Percentiles rank a stretch among this genome's conserved stretches.
phyloP scores from a whole-genome alignment of 2,888 invertebrate genomes.

The Cataglyphis livida region DNA sequence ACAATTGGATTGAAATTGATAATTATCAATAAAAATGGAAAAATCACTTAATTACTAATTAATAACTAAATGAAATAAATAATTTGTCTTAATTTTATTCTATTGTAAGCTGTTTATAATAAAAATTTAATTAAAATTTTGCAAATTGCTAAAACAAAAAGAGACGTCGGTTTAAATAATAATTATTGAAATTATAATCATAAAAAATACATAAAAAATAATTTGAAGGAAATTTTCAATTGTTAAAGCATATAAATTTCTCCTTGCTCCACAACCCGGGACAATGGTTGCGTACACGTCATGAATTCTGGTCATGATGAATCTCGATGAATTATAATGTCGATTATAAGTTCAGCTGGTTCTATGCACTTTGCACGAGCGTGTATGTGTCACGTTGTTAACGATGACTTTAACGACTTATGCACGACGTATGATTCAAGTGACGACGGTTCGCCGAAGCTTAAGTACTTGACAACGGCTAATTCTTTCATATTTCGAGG shows the following conservation, averaged over 20 bases:
- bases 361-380: constrained; percentile 10
- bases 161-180: not conserved
- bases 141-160: not conserved
- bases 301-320: not conserved
- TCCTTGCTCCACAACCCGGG: not conserved
- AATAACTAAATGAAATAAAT: not conserved
- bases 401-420: constrained; percentile 51
- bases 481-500: constrained; percentile 60
- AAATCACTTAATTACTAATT: not conserved
- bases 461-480: constrained; percentile 59
- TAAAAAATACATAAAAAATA: not conserved
- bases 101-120: not conserved
- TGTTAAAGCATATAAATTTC: not conserved
- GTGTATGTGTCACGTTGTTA: constrained; percentile 35
- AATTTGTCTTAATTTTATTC: not conserved
- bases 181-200: not conserved
- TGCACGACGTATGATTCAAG: constrained; percentile 43
- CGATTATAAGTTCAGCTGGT: constrained; percentile 18
- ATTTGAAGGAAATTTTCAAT: not conserved
- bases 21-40: not conserved
- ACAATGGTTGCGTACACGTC: not conserved
- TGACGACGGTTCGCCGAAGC: constrained; percentile 60
- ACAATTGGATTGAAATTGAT: not conserved
- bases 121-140: not conserved
- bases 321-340: constrained; percentile 33